Evolutionary conservation across 2,113 vertebrate genomes (phyloP).

Genomic region (Ginglymostoma cirratum): DNA sequence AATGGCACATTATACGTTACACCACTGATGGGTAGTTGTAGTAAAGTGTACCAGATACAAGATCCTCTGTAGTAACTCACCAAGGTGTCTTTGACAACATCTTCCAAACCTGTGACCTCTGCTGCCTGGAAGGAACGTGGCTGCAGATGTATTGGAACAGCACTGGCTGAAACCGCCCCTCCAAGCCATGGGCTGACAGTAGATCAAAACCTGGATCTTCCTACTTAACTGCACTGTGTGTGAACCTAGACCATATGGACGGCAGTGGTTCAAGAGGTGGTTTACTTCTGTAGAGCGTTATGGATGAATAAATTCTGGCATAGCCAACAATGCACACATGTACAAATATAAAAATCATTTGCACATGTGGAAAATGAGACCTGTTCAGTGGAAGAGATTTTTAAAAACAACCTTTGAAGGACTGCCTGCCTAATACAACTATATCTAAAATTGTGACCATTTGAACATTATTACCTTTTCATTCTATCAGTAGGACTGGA

Average conservation of each 20-base stretch:
- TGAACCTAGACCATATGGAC: not conserved
- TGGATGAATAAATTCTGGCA: too few relatives aligned
- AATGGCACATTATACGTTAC: not conserved
- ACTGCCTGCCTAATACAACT: not conserved
- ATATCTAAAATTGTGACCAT: not conserved
- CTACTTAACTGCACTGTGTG: not conserved
- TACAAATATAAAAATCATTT: not conserved
- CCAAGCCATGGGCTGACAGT: not conserved
- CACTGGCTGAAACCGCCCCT: not conserved
- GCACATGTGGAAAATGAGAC: not conserved
- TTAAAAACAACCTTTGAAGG: not conserved
- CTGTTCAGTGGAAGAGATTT: not conserved
- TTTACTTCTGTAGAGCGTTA: not conserved
- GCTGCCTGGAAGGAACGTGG: not conserved
- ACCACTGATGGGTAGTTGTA: not conserved
- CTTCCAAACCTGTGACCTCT: not conserved
- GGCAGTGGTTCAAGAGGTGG: not conserved
- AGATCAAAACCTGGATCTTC: not conserved
- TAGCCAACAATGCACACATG: not conserved
- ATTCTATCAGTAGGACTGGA: not conserved
- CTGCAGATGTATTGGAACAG: not conserved
- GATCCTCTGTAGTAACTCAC: not conserved
- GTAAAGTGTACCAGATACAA: not conserved
- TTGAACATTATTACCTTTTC: not conserved
- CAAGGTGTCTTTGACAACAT: not conserved